Base-by-base conservation (phyloP, 2,888 invertebrate genomes). In the Pomacea canaliculata region DNA sequence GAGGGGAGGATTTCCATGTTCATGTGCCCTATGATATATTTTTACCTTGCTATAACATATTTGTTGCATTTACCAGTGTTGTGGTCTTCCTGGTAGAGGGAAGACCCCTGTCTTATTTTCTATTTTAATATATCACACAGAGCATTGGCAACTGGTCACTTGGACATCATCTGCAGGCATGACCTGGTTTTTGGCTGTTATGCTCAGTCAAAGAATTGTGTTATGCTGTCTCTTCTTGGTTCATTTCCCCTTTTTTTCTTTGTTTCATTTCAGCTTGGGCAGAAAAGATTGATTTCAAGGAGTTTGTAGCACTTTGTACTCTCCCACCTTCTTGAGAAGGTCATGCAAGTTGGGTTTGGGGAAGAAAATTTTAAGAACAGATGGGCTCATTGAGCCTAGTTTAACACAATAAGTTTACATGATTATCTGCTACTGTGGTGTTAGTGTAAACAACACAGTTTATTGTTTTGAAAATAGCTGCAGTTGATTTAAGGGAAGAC, bases 241-340 rank as follows among this genome's bases (percentile, higher is more conserved):
- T 68, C 63, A 51, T 74, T 74, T 62, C 69, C 69, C 68, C 69
- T 74, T 74, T 74, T 73, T 74, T 63, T 63, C 63, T 63, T 56
- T 67, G 73, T 73, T 69, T 74, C 74, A 74, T 74, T 74, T 74
- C 74, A 74, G 74, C 74, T 69, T 74, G 74, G 68, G 68, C 74
- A 63, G 71, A 70, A 51, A 37, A 59, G 68, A 69, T 59, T 73
- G 68, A 73, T 59, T 60, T 67, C 69, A 48, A 69, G 74, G 74
- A 60, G 74, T 74, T 69, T 74, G 74, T 74, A 62, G 68, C 68
- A 69, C 74, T 74, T 74, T 68, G 60, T 67, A 1, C 74, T 27
- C 49, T 69, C 62, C 71, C 73, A 68, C 59, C 73, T 63, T 63
- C 27, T 63, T 63, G 27, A 63, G 63, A 63, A 19, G 63, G 63